Conservation (phyloP, 2,797 vertebrate species). For the Bradypus variegatus region DNA sequence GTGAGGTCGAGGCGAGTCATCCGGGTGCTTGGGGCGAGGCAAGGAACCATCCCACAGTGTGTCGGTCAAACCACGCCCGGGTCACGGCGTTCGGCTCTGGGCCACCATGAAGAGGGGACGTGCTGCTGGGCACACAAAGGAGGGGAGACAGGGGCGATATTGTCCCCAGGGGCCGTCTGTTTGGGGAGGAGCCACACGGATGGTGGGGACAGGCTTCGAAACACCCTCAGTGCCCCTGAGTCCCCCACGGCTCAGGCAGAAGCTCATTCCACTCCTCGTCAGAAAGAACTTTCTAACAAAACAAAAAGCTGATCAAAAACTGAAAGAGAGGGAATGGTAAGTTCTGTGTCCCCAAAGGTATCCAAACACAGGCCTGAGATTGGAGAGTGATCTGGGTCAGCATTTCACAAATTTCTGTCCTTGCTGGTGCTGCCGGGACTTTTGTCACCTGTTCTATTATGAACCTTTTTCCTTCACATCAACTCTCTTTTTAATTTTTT, state of each 20-base stretch:
- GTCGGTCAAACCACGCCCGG: not conserved
- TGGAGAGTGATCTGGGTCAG: not conserved
- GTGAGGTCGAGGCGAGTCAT: not conserved
- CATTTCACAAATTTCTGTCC: not conserved
- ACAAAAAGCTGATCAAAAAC: not conserved
- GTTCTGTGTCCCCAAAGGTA: not conserved
- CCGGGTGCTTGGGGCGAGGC: not conserved
- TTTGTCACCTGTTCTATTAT: not conserved
- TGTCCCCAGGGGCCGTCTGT: not conserved
- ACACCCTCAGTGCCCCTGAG: not conserved
- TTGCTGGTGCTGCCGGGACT: accelerated
- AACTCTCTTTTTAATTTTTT: not conserved
- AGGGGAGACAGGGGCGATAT: no score
- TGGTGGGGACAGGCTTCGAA: not conserved
- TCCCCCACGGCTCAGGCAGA: not conserved
- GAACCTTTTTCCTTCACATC: not conserved
- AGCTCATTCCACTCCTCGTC: not conserved
- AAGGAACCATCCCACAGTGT: not conserved
- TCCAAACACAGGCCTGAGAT: not conserved
- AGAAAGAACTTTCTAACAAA: not conserved
- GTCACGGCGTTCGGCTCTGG: not conserved
- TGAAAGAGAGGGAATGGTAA: not conserved
- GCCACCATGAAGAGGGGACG: not conserved
- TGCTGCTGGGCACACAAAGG: not conserved
- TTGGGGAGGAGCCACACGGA: accelerated